Evolutionary conservation across 2,113 vertebrate species (phyloP).

Genomic region (Apodemus speciosus): DNA sequence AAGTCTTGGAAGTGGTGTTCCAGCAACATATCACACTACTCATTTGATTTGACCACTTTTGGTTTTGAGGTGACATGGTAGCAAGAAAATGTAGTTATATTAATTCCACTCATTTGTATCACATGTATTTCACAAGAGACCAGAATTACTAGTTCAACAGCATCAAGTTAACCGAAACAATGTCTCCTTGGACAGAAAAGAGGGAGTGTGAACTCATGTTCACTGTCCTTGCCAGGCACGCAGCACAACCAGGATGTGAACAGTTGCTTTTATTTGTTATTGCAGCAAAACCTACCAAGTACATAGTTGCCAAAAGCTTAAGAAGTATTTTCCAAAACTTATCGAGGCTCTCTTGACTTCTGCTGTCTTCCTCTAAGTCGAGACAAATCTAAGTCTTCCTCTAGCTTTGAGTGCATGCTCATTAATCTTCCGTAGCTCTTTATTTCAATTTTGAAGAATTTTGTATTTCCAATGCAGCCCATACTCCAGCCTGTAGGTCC

Average conservation of each 20-base stretch:
- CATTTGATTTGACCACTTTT: slow-evolving; percentile 35
- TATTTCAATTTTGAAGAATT: slow-evolving; percentile 26
- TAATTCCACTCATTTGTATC: slow-evolving; percentile 25
- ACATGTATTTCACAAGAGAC: background rate
- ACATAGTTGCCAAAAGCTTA: background rate
- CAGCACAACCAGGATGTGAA: background rate
- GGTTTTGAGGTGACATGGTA: slow-evolving; percentile 36
- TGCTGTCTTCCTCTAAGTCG: background rate
- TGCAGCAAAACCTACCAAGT: slow-evolving; percentile 30
- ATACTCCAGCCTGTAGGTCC: background rate
- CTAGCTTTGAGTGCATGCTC: background rate
- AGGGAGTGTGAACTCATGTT: background rate
- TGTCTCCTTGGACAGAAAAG: slow-evolving; percentile 10
- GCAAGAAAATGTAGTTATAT: background rate
- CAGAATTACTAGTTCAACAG: background rate
- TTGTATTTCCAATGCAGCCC: slow-evolving; percentile 3
- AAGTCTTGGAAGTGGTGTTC: slow-evolving; percentile 30
- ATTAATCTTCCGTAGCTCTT: background rate
- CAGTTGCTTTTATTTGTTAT: slow-evolving; percentile 27
- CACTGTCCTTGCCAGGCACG: background rate
- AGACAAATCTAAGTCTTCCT: background rate
- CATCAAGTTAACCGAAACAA: slow-evolving; percentile 32
- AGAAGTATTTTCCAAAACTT: background rate
- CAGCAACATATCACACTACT: background rate
- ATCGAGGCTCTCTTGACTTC: background rate